Evolutionary conservation across 2,113 vertebrate species (phyloP), one percentile per base, ranked within the genome.

Genomic region (Chionodraco myersi): DNA sequence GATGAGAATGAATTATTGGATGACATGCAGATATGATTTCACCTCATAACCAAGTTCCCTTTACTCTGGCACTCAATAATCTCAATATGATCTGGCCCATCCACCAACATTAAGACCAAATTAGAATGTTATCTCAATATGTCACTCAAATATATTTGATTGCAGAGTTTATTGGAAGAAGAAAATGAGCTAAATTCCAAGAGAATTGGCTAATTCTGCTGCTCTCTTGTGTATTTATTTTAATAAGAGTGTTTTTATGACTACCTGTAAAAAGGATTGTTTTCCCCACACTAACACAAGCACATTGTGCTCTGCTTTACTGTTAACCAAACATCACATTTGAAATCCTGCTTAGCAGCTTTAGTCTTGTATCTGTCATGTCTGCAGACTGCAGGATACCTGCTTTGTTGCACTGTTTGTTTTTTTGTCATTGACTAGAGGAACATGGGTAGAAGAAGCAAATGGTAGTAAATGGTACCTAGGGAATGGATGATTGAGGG

Each of bases 391-490:
- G 54, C 68, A 76, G 34, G 65, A 59, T 76, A 16, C 79, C 21
- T 15, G 18, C 8, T 65, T 79, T 63, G 61, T 82, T 72, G 65
- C 21, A 44, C 44, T 66, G 67, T 73, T 83, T 86, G 57, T 86
- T 75, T 87, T 75, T 86, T 54, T 58, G 65, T 69, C n/a, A 1
- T 56, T 62, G 34, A 60, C 49, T 80, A 54, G 72, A 63, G 51
- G 75, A 67, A 75, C 57, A 64, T 59, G 52, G 45, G 54, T 56
- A 12, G 54, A 41, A 57, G 72, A 72, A 65, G 68, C 77, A 74
- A 72, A 52, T 48, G 62, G 18, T 72, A 71, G 36, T 6, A 64
- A 71, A 76, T 51, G 23, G 66, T 78, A 79, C 69, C 69, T 77
- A 61, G 77, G 77, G 82, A 84, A 34, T 12, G 47, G 48, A 51